These are phyloP conservation scores for Limnodromus scolopaceus DNA, from an alignment of 2,797 vertebrate species.

Conservation along the genomic window DNA sequence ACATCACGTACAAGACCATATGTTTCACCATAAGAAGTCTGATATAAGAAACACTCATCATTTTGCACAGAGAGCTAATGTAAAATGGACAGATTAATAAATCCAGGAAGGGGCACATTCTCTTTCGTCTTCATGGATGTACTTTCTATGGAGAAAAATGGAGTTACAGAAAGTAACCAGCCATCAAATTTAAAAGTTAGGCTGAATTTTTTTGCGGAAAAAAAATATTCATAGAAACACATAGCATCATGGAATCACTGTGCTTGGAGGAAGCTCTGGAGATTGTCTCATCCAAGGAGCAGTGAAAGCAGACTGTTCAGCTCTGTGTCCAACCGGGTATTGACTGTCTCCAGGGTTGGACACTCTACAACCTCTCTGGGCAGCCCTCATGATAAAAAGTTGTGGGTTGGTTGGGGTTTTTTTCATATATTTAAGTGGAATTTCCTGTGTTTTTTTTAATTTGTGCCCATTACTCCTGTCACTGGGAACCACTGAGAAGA, in stretches of 20 bases:
- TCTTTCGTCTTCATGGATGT: background rate
- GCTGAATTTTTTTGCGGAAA: background rate
- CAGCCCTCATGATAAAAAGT: too few species aligned
- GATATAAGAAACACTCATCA: background rate
- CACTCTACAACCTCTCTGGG: background rate
- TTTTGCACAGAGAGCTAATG: background rate
- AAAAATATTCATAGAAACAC: background rate
- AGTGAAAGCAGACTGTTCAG: background rate
- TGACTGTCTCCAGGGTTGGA: background rate
- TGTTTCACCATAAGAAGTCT: background rate
- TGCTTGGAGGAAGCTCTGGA: background rate
- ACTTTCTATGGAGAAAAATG: background rate
- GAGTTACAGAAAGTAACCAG: background rate
- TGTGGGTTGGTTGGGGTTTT: too few species aligned
- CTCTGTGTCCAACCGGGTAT: fast-evolving
- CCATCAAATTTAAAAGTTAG: background rate
- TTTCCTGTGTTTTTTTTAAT: background rate
- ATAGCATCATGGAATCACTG: fast-evolving
- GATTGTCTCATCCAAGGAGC: background rate
- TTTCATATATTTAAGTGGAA: background rate
- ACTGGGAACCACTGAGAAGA: background rate
- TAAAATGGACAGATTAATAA: background rate
- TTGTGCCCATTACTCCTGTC: background rate
- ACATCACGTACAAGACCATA: background rate
- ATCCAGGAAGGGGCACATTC: background rate